phyloP scores from a whole-genome alignment of 2,888 invertebrate genomes.

The Polymixis flavicincta region DNA sequence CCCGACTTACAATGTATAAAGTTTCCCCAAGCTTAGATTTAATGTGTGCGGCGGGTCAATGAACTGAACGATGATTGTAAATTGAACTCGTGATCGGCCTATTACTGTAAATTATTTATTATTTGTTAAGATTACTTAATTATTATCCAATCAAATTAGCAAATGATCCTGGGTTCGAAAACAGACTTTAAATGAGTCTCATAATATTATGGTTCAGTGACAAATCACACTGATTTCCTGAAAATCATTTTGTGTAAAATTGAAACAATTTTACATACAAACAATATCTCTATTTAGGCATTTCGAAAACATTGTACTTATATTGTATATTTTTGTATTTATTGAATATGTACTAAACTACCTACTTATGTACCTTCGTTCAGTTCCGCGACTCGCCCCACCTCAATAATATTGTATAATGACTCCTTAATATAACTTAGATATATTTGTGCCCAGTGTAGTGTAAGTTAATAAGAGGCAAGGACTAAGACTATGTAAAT shows the following conservation, averaged over 20 bases:
- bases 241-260: neutral
- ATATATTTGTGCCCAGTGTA: constrained; percentile 66
- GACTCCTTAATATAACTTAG: constrained; percentile 63
- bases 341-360: constrained; percentile 19
- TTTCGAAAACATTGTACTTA: constrained; percentile 20
- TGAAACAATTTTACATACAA: neutral
- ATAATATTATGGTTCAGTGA: neutral
- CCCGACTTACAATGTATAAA: constrained; percentile 86
- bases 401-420: constrained; percentile 64
- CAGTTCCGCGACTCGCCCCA: constrained; percentile 48
- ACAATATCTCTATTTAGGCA: neutral
- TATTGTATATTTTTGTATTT: constrained; percentile 15
- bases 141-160: constrained; percentile 27
- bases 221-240: neutral
- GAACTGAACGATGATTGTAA: constrained; percentile 16
- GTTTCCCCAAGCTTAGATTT: constrained; percentile 67
- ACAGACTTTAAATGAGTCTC: neutral
- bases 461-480: constrained; percentile 65
- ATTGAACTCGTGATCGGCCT: constrained; percentile 19
- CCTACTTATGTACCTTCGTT: too few relatives aligned
- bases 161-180: neutral
- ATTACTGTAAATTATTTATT: constrained; percentile 11
- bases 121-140: neutral
- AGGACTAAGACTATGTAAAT: constrained; percentile 72
- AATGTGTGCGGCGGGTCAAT: constrained; percentile 40